A percentile compares a stretch with the other conserved stretches of the same genome.
Evolutionary conservation across 2,888 invertebrate genomes (phyloP).

Genomic region (Vanessa cardui): DNA sequence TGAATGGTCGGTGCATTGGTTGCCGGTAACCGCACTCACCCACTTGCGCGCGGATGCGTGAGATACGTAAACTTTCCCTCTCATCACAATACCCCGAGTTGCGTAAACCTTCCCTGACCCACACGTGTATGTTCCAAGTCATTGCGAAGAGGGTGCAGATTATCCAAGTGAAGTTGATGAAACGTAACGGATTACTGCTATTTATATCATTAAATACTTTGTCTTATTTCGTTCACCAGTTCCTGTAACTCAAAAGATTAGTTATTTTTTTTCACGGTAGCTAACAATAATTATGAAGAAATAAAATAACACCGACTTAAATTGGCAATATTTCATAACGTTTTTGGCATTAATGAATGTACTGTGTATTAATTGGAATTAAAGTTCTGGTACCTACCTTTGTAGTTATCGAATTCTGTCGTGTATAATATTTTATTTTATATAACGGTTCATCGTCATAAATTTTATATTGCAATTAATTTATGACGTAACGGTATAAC

Average conservation of each 20-base stretch:
- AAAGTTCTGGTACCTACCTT: background rate
- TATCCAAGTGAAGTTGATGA: constrained; percentile 29
- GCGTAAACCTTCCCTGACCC: constrained; percentile 42
- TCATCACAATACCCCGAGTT: constrained; percentile 72
- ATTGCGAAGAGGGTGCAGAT: constrained; percentile 33
- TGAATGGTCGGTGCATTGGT: constrained; percentile 77
- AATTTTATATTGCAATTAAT: constrained; percentile 6
- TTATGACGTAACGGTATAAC: background rate
- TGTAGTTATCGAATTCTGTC: constrained; percentile 1
- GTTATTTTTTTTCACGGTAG: background rate
- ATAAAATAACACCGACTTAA: background rate
- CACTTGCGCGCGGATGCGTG: constrained; percentile 76
- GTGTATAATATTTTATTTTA: constrained; percentile 6
- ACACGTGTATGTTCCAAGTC: constrained; percentile 24
- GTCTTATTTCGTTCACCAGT: background rate
- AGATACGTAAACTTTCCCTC: constrained; percentile 79
- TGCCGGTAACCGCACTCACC: constrained; percentile 78
- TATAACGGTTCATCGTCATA: constrained; percentile 3
- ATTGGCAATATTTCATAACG: background rate
- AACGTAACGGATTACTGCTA: constrained; percentile 17
- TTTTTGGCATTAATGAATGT: constrained; percentile 1
- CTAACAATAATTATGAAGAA: background rate
- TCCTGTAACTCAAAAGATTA: background rate
- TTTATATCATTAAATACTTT: background rate
- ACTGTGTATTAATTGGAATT: background rate